Evolutionary conservation across 2,888 invertebrate genomes (phyloP).

Genomic region (Agrilus mali): DNA sequence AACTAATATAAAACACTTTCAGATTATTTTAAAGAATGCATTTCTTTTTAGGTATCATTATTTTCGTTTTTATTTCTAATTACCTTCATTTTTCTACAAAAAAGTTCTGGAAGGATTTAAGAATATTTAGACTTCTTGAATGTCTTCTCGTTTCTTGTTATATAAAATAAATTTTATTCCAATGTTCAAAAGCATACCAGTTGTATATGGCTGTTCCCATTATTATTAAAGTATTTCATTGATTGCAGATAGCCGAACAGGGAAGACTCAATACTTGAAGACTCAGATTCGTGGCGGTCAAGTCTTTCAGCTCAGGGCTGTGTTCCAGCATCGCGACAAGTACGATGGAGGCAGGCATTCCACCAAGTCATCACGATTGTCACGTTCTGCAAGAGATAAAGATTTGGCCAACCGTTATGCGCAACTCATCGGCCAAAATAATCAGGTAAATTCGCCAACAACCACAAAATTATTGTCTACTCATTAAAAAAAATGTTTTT

Average conservation of each 20-base stretch:
- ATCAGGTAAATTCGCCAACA: constrained; percentile 41
- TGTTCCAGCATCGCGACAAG: constrained; percentile 57
- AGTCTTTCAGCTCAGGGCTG: constrained; percentile 57
- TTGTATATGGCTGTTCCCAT: background rate
- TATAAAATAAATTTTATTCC: no score
- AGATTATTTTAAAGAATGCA: no score
- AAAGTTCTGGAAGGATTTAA: no score
- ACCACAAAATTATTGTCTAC: no score
- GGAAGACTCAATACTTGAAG: constrained; percentile 46
- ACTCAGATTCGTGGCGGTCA: constrained; percentile 61
- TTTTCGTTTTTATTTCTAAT: no score
- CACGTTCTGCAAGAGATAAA: constrained; percentile 33
- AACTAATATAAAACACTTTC: no score
- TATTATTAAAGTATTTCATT: constrained; percentile 1
- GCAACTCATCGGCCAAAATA: constrained; percentile 59
- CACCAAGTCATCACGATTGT: constrained; percentile 22
- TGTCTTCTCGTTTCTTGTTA: no score
- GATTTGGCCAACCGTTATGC: constrained; percentile 46
- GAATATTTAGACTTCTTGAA: no score
- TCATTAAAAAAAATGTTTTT: no score
- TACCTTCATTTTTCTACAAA: no score
- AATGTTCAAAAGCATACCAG: background rate
- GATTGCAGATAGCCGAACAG: constrained; percentile 18
- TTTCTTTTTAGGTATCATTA: no score
- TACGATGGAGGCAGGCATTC: constrained; percentile 21